Conservation (phyloP, 2,888 invertebrate species). For the Drosophila borborema region DNA sequence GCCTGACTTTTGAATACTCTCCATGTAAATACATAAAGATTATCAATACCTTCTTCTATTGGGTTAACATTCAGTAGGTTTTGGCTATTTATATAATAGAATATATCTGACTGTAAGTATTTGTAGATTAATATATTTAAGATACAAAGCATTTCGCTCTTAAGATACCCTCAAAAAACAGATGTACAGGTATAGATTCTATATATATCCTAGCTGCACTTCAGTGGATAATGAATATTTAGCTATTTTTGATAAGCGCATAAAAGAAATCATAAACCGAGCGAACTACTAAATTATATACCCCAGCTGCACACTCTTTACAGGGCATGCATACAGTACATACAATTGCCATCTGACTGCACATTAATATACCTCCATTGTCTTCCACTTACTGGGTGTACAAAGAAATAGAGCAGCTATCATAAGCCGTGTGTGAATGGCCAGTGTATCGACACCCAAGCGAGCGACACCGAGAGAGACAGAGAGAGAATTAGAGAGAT, state of each 20-base stretch:
- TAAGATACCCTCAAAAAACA: not conserved
- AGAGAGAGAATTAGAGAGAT: conserved; percentile 2
- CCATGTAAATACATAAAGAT: too few species aligned
- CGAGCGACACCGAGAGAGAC: conserved; percentile 29
- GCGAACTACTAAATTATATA: not conserved
- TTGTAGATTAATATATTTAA: too few species aligned
- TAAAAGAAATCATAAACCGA: not conserved
- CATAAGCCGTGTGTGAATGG: conserved; percentile 23
- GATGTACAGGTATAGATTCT: too few species aligned
- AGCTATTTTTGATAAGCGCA: not conserved
- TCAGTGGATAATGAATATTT: not conserved
- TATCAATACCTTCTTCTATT: not conserved
- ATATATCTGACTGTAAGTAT: too few species aligned
- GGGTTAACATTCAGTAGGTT: not conserved
- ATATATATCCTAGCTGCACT: not conserved
- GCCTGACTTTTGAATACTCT: not conserved
- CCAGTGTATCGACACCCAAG: conserved; percentile 36
- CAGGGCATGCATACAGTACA: not conserved
- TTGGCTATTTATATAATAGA: too few species aligned
- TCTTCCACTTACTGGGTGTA: conserved; percentile 22
- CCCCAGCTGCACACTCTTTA: not conserved
- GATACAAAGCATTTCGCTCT: not conserved
- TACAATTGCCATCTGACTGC: too few species aligned
- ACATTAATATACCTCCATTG: not conserved
- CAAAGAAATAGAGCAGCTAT: conserved; percentile 26